Conservation (phyloP, 2,888 invertebrate species). For the Euplexia lucipara region DNA sequence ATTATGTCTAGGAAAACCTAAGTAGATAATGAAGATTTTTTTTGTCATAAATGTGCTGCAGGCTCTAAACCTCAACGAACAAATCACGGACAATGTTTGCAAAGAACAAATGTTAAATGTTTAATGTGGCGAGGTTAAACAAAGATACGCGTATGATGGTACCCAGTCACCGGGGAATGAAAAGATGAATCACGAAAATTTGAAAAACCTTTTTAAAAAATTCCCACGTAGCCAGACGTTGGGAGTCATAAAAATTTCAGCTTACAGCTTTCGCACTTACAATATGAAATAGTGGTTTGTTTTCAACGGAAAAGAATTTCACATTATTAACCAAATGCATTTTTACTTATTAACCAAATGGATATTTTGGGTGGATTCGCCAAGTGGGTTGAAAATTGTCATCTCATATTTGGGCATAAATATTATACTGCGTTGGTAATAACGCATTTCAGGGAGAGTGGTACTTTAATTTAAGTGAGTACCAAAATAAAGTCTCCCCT, state of each 20-base stretch:
- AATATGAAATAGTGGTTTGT: slow-evolving; percentile 82
- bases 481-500: slow-evolving; percentile 23
- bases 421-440: slow-evolving; percentile 44
- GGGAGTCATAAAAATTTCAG: slow-evolving; percentile 83
- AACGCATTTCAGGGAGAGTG: slow-evolving; percentile 41
- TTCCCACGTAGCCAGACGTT: slow-evolving; percentile 75
- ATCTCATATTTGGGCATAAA: slow-evolving; percentile 37
- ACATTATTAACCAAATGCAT: slow-evolving; percentile 70
- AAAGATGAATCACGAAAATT: slow-evolving; percentile 79
- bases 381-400: slow-evolving; percentile 41
- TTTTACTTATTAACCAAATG: slow-evolving; percentile 71
- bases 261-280: slow-evolving; percentile 78
- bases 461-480: slow-evolving; percentile 41
- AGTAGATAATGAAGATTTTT: slow-evolving; percentile 43
- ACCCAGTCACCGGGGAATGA: slow-evolving; percentile 68
- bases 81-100: slow-evolving; percentile 76
- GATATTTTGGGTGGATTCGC: slow-evolving; percentile 52
- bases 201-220: slow-evolving; percentile 82
- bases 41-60: slow-evolving; percentile 17
- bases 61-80: slow-evolving; percentile 36
- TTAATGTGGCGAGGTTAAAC: slow-evolving; percentile 79
- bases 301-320: slow-evolving; percentile 69
- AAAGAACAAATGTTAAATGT: slow-evolving; percentile 73
- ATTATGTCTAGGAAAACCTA: slow-evolving; percentile 13
- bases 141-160: slow-evolving; percentile 74